A percentile compares a stretch with the other conserved stretches of the same genome.
phyloP scores from a whole-genome alignment of 2,113 vertebrate genomes.

The Nansenia antarctica region DNA sequence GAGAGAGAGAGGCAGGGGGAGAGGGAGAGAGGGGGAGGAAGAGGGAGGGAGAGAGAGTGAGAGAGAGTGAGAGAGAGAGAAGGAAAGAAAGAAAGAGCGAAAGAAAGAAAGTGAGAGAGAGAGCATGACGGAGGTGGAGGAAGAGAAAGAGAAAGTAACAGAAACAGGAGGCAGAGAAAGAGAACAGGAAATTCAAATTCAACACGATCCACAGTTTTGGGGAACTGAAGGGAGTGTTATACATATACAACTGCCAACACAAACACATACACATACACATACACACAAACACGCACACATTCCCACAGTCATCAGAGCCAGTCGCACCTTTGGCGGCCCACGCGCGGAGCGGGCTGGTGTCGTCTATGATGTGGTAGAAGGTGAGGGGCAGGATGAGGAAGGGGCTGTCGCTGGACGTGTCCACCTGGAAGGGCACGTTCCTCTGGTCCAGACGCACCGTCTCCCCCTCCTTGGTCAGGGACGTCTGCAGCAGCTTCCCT shows the following conservation, averaged over 20 bases:
- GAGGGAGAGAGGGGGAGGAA: not conserved
- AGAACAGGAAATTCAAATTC: not conserved
- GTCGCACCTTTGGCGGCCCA: constrained; percentile 73
- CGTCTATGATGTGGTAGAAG: constrained; percentile 91
- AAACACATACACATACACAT: not conserved
- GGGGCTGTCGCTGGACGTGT: constrained; percentile 92
- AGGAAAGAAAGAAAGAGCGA: not conserved
- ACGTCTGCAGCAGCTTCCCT: constrained; percentile 91
- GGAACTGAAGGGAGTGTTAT: too few relatives aligned
- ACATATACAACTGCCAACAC: too few relatives aligned
- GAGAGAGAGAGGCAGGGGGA: too few relatives aligned
- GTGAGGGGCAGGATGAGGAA: constrained; percentile 95
- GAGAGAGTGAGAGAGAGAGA: not conserved
- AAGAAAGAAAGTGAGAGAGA: not conserved
- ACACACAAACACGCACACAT: not conserved
- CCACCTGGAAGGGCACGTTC: constrained; percentile 92
- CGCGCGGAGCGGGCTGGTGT: constrained; percentile 83
- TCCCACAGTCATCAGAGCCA: not conserved
- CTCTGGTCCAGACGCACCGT: constrained; percentile 89
- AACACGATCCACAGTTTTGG: too few relatives aligned
- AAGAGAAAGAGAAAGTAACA: not conserved
- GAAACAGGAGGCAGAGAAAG: not conserved
- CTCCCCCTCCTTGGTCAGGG: constrained; percentile 89
- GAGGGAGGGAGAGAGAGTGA: not conserved
- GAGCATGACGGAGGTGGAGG: not conserved